Conservation (phyloP, 2,888 invertebrate genomes). For the Callimorpha dominula region DNA sequence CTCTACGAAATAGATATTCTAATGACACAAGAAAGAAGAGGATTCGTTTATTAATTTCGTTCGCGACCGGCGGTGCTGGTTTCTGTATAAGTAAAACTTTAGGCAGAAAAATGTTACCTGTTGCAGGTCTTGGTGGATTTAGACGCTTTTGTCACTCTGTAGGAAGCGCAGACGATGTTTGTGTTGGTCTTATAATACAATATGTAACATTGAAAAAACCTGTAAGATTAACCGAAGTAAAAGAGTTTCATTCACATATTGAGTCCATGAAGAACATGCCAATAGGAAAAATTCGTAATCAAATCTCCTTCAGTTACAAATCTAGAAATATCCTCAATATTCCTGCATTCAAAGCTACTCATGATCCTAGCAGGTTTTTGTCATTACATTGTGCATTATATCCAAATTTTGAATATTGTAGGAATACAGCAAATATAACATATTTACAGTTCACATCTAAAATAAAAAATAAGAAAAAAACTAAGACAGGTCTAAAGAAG, state of each 20-base stretch:
- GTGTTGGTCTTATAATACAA: conserved; percentile 10
- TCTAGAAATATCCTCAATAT: background rate
- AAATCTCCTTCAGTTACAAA: conserved; percentile 11
- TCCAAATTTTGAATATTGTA: conserved; percentile 9
- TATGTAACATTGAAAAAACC: background rate
- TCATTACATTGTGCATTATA: conserved; percentile 6
- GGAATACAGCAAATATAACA: background rate
- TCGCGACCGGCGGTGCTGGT: conserved; percentile 10
- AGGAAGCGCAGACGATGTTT: conserved; percentile 2
- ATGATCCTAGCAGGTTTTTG: conserved; percentile 6
- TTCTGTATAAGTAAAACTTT: conserved; percentile 9
- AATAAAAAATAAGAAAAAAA: background rate
- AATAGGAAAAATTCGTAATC: background rate
- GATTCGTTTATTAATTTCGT: background rate
- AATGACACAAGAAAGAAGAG: background rate
- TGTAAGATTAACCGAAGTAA: background rate
- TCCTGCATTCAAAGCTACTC: background rate
- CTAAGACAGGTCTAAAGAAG: background rate
- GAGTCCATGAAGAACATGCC: background rate
- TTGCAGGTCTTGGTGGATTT: conserved; percentile 7
- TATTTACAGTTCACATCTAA: background rate
- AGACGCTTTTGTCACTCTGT: background rate
- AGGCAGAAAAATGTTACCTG: conserved; percentile 8
- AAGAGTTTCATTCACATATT: conserved; percentile 7
- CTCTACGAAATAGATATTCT: background rate